Evolutionary conservation across 2,113 vertebrate species (phyloP), one percentile per base, ranked within the genome.

Genomic region (Gyps fulvus): DNA sequence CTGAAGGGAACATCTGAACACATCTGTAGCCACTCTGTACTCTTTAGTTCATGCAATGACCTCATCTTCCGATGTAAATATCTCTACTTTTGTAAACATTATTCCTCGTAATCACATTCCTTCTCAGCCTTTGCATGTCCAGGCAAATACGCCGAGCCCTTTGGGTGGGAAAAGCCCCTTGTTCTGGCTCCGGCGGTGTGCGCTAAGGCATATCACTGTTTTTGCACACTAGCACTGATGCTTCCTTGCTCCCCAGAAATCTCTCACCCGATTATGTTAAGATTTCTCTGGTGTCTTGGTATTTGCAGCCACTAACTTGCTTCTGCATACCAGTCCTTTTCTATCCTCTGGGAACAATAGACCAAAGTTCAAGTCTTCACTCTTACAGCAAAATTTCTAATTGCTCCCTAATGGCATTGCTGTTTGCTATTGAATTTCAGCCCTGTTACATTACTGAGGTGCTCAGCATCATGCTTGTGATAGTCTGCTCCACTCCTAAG

Each of bases 221-320:
- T 71, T 62, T 49, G 16, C 32, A 31, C 15, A 1, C 34, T 8
- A 17, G 32, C 62, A 62, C n/a, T 20, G 59, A 18, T 45, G 32
- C 47, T 74, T 89, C 38, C 31, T 47, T 26, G 18, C 26, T 82
- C 22, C 21, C 34, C 69, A 82, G 57, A 69, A 89, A 72, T 32
- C 36, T 63, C 84, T 81, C 63, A 29, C 42, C 15, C 0, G 0
- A 4, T 36, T 69, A 5, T 7, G 3, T 26, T 9, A 19, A 49
- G 43, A 27, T 79, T 87, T 50, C 62, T 85, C 57, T 40, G 25
- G 1, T 76, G 4, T 31, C 52, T 83, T 57, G 31, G 10, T 72
- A 29, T 89, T 83, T 95, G 50, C 57, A 80, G 66, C 34, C 27
- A 32, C 43, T 52, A 32, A 7, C 43, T 82, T 71, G 20, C 16